Percentiles rank a stretch among this genome's conserved stretches.
These are phyloP conservation scores for Cataglyphis altisquamis DNA, from an alignment of 2,888 invertebrate species.

Conservation along the genomic window DNA sequence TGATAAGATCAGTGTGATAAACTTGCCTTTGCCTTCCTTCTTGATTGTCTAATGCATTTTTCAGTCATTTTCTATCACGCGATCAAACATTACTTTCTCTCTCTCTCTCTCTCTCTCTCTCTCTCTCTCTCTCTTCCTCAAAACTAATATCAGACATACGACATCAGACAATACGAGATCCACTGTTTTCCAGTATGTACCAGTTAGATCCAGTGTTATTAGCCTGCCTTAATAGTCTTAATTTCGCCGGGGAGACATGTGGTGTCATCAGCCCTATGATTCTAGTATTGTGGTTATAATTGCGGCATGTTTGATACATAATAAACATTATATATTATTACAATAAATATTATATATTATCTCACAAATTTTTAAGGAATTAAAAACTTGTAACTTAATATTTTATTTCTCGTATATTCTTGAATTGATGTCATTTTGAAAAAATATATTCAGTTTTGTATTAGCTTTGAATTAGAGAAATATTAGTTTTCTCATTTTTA, in stretches of 20 bases:
- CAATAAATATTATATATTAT: not conserved
- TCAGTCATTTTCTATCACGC: slow-evolving; percentile 20
- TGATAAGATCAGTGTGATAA: not conserved
- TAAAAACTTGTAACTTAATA: not conserved
- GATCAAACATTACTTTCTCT: not conserved
- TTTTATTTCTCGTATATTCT: not conserved
- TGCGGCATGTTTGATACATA: not conserved
- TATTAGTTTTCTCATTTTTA: not conserved
- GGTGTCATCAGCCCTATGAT: slow-evolving; percentile 32
- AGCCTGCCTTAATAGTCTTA: slow-evolving; percentile 48
- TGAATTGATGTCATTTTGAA: not conserved
- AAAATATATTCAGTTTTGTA: not conserved
- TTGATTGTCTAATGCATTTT: not conserved
- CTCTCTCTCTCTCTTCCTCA: slow-evolving; percentile 24
- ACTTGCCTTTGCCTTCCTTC: not conserved
- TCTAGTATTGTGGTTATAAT: slow-evolving; percentile 19
- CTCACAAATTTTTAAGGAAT: not conserved
- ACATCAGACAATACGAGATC: not conserved
- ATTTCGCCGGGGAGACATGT: slow-evolving; percentile 35
- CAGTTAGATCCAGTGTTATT: slow-evolving; percentile 42
- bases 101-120: slow-evolving; percentile 21
- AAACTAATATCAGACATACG: slow-evolving; percentile 1
- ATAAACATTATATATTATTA: not conserved
- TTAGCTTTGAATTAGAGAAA: not conserved
- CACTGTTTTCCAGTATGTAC: slow-evolving; percentile 44